A percentile compares a stretch with the other conserved stretches of the same genome.
Evolutionary conservation across 2,113 vertebrate species (phyloP).

Genomic region (Hemiscyllium ocellatum): DNA sequence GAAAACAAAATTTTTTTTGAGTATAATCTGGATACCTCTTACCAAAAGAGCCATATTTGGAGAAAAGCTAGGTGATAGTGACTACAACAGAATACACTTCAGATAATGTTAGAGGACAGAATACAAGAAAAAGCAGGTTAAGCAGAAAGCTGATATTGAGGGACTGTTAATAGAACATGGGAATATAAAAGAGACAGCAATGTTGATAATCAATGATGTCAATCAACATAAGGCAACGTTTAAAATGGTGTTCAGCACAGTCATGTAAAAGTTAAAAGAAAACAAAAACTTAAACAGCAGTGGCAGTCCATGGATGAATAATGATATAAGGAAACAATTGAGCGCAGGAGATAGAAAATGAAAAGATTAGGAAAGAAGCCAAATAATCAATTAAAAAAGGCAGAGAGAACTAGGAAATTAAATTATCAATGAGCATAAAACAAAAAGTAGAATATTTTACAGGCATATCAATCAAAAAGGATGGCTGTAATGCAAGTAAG

Average conservation of each 20-base stretch:
- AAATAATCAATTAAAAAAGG: not conserved
- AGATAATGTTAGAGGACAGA: not conserved
- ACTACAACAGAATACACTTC: not conserved
- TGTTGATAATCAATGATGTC: not conserved
- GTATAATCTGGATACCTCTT: not conserved
- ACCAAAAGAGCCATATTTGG: not conserved
- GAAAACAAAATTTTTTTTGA: not conserved
- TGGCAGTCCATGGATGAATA: not conserved
- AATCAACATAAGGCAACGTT: not conserved
- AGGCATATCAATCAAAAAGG: not conserved
- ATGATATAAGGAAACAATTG: not conserved
- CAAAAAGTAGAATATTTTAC: not conserved
- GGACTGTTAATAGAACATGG: not conserved
- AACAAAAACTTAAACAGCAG: not conserved
- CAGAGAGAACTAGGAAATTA: not conserved
- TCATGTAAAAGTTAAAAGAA: not conserved
- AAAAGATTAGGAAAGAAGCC: not conserved
- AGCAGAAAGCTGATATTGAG: not conserved
- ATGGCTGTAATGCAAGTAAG: not conserved
- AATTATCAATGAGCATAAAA: not conserved
- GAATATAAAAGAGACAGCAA: not conserved
- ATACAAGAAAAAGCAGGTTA: not conserved
- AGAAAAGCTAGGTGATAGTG: not conserved
- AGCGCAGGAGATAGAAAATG: not conserved
- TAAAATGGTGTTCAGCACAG: not conserved